Evolutionary conservation across 2,797 vertebrate genomes (phyloP).

Genomic region (Onychomys torridus): DNA sequence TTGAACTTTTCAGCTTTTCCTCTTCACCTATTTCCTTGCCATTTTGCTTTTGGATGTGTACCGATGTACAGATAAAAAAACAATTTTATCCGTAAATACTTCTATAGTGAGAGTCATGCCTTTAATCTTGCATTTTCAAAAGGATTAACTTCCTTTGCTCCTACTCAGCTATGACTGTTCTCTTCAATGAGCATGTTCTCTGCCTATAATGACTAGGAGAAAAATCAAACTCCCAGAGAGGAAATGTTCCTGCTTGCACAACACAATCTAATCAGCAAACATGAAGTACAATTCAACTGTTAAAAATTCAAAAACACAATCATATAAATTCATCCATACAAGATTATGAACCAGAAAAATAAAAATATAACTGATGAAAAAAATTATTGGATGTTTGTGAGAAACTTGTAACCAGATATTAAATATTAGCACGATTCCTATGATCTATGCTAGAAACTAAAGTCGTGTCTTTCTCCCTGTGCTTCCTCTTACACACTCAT

Average conservation of each 20-base stretch:
- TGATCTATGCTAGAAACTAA: neutral
- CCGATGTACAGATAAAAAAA: too few species aligned
- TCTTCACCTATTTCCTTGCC: neutral
- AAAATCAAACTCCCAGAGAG: neutral
- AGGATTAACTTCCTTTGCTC: slow-evolving; percentile 54
- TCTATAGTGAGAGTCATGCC: slow-evolving; percentile 25
- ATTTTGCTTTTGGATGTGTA: slow-evolving; percentile 56
- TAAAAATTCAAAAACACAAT: neutral
- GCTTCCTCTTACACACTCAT: neutral
- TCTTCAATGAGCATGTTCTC: slow-evolving; percentile 39
- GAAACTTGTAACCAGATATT: neutral
- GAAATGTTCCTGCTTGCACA: neutral
- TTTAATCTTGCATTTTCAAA: slow-evolving; percentile 68
- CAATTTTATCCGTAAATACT: slow-evolving; percentile 52
- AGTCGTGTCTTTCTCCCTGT: neutral
- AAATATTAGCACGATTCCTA: neutral
- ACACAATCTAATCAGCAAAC: neutral
- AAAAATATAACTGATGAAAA: neutral
- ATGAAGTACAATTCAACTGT: neutral
- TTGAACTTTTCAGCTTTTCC: slow-evolving; percentile 31
- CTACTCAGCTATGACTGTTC: slow-evolving; percentile 36
- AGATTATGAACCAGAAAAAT: neutral
- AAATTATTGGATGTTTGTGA: neutral
- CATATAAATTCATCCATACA: neutral
- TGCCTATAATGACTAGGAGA: slow-evolving; percentile 8